Evolutionary conservation across 2,888 invertebrate species (phyloP).

Genomic region (Eristalis pertinax): DNA sequence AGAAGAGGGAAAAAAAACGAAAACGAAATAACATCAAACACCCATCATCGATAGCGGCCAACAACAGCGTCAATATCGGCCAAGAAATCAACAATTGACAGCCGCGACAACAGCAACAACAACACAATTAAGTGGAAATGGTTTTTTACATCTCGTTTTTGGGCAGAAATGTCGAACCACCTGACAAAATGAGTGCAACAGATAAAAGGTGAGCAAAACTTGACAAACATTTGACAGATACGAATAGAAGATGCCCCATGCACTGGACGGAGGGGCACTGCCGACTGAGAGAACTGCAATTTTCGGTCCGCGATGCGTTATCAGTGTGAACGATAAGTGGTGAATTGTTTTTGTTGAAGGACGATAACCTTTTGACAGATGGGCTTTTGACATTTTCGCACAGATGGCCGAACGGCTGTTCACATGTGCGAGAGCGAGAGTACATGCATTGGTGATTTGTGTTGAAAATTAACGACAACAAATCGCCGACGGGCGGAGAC

Average conservation of each 20-base stretch:
- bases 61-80: conserved; percentile 8
- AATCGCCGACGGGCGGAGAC: no score
- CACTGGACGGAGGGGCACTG: not conserved
- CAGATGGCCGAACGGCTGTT: not conserved
- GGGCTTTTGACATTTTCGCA: not conserved
- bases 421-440: not conserved
- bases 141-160: conserved; percentile 80
- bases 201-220: conserved; percentile 57
- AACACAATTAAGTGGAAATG: conserved; percentile 74
- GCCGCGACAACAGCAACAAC: conserved; percentile 17
- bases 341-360: not conserved
- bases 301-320: not conserved
- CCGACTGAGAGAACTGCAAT: not conserved
- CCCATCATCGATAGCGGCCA: conserved; percentile 31
- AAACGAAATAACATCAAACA: conserved; percentile 56
- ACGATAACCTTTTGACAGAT: not conserved
- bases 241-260: not conserved
- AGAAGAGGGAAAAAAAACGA: not conserved
- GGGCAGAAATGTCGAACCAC: conserved; percentile 78
- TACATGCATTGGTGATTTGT: not conserved
- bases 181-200: conserved; percentile 77
- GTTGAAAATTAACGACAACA: no score
- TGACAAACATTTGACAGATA: not conserved
- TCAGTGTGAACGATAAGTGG: not conserved
- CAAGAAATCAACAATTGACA: conserved; percentile 10